Evolutionary conservation across 2,888 invertebrate species (phyloP).

Genomic region (Parascotia fuliginaria): DNA sequence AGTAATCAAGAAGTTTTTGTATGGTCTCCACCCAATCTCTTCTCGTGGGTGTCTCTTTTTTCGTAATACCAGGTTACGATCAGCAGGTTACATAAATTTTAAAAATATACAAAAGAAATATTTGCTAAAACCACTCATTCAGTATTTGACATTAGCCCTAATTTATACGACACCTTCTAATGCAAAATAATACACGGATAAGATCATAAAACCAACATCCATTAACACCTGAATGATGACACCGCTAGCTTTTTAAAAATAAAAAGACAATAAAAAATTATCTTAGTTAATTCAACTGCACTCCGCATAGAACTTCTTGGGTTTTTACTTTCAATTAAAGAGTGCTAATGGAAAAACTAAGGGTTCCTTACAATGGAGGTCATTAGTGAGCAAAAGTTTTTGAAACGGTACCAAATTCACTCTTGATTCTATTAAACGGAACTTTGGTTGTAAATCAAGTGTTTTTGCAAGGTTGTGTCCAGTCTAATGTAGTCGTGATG

Average conservation of each 20-base stretch:
- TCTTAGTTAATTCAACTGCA: constrained; percentile 46
- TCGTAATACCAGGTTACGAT: too few species aligned
- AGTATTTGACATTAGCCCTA: neutral
- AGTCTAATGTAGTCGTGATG: constrained; percentile 51
- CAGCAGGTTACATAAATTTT: too few species aligned
- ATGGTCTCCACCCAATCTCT: too few species aligned
- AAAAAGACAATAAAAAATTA: constrained; percentile 39
- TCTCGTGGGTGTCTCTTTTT: too few species aligned
- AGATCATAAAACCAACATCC: constrained; percentile 7
- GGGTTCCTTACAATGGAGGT: constrained; percentile 59
- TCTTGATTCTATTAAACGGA: constrained; percentile 63
- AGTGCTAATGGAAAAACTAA: constrained; percentile 63
- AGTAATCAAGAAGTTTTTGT: too few species aligned
- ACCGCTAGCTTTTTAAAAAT: constrained; percentile 26
- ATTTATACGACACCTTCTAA: neutral
- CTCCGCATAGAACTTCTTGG: constrained; percentile 39
- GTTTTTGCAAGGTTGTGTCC: constrained; percentile 51
- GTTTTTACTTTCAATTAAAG: constrained; percentile 59
- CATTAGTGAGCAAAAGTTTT: constrained; percentile 61
- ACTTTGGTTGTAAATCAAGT: constrained; percentile 56
- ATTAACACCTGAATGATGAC: constrained; percentile 18
- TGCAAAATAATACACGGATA: constrained; percentile 1
- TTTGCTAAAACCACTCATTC: neutral
- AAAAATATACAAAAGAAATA: too few species aligned
- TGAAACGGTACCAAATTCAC: constrained; percentile 66